Percentiles rank a stretch among this genome's conserved stretches.
Conservation (phyloP, 2,113 vertebrate species). For the Merops nubicus region DNA sequence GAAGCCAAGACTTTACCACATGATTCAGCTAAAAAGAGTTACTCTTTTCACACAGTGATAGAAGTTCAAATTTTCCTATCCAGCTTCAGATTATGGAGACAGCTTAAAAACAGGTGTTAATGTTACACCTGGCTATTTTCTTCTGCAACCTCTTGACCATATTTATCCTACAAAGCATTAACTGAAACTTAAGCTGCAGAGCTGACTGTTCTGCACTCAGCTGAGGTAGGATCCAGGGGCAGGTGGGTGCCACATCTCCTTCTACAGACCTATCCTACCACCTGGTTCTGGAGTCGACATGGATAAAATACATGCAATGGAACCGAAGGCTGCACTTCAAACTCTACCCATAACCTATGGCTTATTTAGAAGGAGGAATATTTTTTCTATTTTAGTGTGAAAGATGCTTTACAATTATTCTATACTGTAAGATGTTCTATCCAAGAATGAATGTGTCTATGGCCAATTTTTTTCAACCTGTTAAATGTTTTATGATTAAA, state of each 20-base stretch:
- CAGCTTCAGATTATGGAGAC: background rate
- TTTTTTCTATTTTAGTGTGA: background rate
- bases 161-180: background rate
- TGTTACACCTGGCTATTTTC: background rate
- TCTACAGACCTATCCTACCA: background rate
- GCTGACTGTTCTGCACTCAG: fast-evolving
- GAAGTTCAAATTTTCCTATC: background rate
- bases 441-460: background rate
- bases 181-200: background rate
- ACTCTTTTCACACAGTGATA: background rate
- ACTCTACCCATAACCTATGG: background rate
- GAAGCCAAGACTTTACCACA: background rate
- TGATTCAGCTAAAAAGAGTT: background rate
- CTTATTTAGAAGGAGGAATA: background rate
- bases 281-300: background rate
- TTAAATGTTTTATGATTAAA: background rate
- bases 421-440: background rate
- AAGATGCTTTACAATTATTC: background rate
- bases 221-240: background rate
- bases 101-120: background rate
- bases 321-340: background rate
- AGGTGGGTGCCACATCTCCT: background rate
- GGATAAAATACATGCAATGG: background rate
- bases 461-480: background rate
- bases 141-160: background rate